Conservation (phyloP, 2,888 invertebrate genomes). For the Drosophila longiperda region DNA sequence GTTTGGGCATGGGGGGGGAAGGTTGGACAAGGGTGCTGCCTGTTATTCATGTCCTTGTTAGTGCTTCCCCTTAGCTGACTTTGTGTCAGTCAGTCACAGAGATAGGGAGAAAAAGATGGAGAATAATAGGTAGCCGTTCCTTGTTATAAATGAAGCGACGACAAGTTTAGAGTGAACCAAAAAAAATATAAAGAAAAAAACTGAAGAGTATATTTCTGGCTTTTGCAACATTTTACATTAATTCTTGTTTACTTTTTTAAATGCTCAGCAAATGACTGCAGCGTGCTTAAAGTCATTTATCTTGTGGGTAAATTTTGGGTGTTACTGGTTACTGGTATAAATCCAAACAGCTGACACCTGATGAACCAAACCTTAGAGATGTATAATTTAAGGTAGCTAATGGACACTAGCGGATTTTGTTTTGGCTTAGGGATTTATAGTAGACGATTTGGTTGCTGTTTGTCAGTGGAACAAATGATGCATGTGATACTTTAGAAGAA, state of each 20-base stretch:
- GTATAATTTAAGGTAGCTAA: slow-evolving; percentile 4
- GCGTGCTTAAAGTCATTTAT: slow-evolving; percentile 52
- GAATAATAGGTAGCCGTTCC: slow-evolving; percentile 27
- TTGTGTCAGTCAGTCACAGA: slow-evolving; percentile 31
- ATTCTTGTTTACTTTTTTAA: slow-evolving; percentile 72
- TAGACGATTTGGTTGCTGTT: neutral
- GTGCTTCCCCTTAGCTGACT: slow-evolving; percentile 38
- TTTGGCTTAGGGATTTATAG: neutral
- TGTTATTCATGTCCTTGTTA: slow-evolving; percentile 38
- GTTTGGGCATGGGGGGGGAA: neutral
- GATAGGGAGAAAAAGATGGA: neutral
- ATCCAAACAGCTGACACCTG: slow-evolving; percentile 10
- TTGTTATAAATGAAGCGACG: slow-evolving; percentile 67
- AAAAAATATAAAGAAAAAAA: slow-evolving; percentile 3
- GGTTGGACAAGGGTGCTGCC: neutral
- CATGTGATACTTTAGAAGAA: neutral
- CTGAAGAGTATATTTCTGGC: slow-evolving; percentile 12
- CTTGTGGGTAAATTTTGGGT: slow-evolving; percentile 21
- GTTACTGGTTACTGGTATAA: slow-evolving; percentile 4
- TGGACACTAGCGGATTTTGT: neutral
- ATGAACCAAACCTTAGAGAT: neutral
- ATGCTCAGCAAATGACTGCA: slow-evolving; percentile 64
- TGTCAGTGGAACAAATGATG: neutral
- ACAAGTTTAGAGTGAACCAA: slow-evolving; percentile 26
- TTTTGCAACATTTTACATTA: slow-evolving; percentile 54